Conservation (phyloP, 2,797 vertebrate genomes). For the Megalops cyprinoides region DNA sequence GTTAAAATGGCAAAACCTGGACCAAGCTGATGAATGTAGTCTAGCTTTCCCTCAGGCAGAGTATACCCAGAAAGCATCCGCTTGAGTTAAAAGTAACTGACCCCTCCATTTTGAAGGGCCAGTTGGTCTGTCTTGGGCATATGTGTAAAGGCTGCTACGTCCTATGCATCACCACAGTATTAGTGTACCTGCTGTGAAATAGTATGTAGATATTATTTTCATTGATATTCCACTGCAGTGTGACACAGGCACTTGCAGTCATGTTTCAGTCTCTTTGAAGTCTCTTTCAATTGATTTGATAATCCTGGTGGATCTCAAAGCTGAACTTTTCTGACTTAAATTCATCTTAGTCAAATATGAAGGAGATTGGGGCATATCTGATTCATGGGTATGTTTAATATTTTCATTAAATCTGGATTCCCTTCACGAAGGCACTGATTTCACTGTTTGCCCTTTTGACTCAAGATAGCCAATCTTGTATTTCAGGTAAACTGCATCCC, state of each 20-base stretch:
- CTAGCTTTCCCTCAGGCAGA: neutral
- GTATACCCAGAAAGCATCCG: neutral
- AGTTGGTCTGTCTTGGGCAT: neutral
- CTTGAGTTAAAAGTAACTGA: neutral
- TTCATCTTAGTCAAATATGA: neutral
- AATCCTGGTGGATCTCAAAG: neutral
- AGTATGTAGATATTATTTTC: neutral
- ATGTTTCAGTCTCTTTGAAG: neutral
- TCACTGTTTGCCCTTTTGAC: neutral
- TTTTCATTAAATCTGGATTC: neutral
- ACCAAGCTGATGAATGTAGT: neutral
- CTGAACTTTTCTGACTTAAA: neutral
- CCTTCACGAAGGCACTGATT: neutral
- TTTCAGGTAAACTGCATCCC: conserved; percentile 11
- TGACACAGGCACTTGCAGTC: neutral
- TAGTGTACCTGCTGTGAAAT: no score
- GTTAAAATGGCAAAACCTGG: neutral
- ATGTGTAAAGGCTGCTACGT: neutral
- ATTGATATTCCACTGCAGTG: neutral
- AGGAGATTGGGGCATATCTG: neutral
- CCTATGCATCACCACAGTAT: neutral
- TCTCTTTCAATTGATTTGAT: neutral
- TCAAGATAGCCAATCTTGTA: conserved; percentile 5
- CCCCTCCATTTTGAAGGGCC: neutral
- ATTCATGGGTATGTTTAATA: neutral